These are phyloP conservation scores for Sinonovacula constricta DNA, from an alignment of 1,140 invertebrate genomes.

Conservation along the genomic window DNA sequence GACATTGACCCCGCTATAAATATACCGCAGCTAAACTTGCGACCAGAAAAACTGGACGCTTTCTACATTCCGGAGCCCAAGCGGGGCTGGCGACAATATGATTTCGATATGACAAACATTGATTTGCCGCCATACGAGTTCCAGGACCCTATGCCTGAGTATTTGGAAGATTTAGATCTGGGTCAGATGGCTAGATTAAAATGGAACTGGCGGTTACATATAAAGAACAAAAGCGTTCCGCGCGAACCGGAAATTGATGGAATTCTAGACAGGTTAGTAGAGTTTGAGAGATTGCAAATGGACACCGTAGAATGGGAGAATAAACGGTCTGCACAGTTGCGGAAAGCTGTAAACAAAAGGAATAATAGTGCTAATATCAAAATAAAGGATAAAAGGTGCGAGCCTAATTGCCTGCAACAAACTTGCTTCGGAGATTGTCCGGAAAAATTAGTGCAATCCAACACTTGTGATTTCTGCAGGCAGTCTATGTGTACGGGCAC, in stretches of 20 bases:
- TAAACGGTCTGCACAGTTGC: conserved; percentile 52
- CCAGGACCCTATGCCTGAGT: conserved; percentile 59
- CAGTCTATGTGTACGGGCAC: conserved; percentile 65
- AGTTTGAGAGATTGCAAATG: conserved; percentile 69
- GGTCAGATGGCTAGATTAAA: conserved; percentile 62
- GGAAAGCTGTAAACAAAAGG: conserved; percentile 46
- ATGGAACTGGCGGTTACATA: conserved; percentile 63
- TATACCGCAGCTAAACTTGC: conserved; percentile 62
- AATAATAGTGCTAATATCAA: conserved; percentile 55
- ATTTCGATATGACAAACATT: conserved; percentile 69
- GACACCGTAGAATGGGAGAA: conserved; percentile 73
- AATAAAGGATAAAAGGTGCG: conserved; percentile 64
- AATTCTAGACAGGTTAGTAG: conserved; percentile 68
- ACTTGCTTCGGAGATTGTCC: conserved; percentile 74
- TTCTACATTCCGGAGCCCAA: conserved; percentile 65
- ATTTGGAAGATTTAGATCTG: conserved; percentile 63
- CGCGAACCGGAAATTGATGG: conserved; percentile 48
- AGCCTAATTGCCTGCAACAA: conserved; percentile 67
- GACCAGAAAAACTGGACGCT: conserved; percentile 71
- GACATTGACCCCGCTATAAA: conserved; percentile 57
- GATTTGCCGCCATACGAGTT: conserved; percentile 68
- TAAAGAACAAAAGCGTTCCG: conserved; percentile 20
- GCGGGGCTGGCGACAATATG: conserved; percentile 65
- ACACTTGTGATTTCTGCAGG: conserved; percentile 63
- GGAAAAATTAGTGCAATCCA: conserved; percentile 61